phyloP scores from a whole-genome alignment of 1,140 invertebrate species.

The Archivesica marissinica region DNA sequence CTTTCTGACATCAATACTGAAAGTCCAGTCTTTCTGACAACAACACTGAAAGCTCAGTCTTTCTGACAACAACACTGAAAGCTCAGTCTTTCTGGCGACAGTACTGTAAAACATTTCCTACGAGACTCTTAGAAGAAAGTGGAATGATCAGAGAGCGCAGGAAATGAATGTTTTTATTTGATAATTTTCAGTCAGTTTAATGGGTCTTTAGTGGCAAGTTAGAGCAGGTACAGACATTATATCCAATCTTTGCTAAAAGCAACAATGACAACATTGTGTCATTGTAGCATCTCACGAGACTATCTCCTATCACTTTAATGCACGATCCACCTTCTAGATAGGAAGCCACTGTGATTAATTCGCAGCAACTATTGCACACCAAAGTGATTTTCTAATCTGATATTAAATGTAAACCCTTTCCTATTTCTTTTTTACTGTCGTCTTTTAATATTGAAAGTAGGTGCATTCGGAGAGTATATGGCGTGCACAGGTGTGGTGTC shows the following conservation, averaged over 20 bases:
- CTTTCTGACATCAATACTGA: no score
- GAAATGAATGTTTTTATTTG: slow-evolving; percentile 55
- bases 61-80: no score
- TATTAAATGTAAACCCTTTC: slow-evolving; percentile 51
- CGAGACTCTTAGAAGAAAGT: background rate
- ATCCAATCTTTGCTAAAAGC: slow-evolving; percentile 62
- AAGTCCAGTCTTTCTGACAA: no score
- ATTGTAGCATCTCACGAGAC: background rate
- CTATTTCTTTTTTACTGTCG: slow-evolving; percentile 36
- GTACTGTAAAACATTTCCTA: background rate
- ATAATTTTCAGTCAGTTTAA: slow-evolving; percentile 59
- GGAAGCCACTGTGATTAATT: slow-evolving; percentile 47
- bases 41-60: no score
- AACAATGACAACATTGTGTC: slow-evolving; percentile 42
- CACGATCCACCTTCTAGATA: slow-evolving; percentile 52
- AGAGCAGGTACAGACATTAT: slow-evolving; percentile 25
- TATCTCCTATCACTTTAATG: background rate
- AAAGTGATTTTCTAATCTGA: slow-evolving; percentile 26
- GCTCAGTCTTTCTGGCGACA: background rate
- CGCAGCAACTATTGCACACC: slow-evolving; percentile 25
- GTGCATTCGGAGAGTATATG: background rate
- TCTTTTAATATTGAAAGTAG: slow-evolving; percentile 47
- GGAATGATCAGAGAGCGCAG: slow-evolving; percentile 7
- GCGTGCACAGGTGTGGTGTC: background rate
- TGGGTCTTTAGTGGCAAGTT: slow-evolving; percentile 40